phyloP scores from a whole-genome alignment of 35 echinoderm and acorn worm genomes.

The Lytechinus variegatus region DNA sequence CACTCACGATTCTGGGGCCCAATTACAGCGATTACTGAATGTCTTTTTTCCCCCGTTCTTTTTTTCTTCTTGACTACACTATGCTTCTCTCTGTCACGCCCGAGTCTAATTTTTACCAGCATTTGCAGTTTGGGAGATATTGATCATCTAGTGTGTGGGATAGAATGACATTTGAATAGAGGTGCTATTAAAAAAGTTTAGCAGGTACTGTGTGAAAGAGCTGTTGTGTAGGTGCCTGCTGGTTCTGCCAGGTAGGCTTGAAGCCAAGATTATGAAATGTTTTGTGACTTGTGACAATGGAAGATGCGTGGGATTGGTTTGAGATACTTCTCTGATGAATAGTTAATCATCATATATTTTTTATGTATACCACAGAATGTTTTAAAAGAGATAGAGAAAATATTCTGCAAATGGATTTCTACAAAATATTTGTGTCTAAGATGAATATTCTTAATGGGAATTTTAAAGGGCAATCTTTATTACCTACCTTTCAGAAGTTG shows the following conservation, averaged over 20 bases:
- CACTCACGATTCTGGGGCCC: conserved; percentile 6
- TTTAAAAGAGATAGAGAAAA: not conserved
- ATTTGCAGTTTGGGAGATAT: not conserved
- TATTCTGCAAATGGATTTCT: not conserved
- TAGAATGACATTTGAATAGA: not conserved
- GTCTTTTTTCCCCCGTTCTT: not conserved
- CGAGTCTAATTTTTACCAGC: not conserved
- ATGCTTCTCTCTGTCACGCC: not conserved
- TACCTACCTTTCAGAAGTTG: too few species aligned
- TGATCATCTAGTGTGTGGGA: not conserved
- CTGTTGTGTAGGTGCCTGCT: not conserved
- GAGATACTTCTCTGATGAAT: not conserved
- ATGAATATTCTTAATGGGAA: not conserved
- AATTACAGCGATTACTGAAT: not conserved
- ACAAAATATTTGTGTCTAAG: not conserved
- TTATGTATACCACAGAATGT: not conserved
- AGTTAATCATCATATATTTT: not conserved
- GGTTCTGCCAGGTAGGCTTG: not conserved
- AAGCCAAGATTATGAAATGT: not conserved
- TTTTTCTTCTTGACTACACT: not conserved
- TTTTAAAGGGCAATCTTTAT: too few species aligned
- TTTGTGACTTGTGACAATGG: not conserved
- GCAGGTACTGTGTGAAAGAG: not conserved
- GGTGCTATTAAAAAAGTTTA: not conserved
- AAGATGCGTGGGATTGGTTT: not conserved